Base-by-base conservation (phyloP, 2,797 vertebrate genomes). In the Semotilus atromaculatus region DNA sequence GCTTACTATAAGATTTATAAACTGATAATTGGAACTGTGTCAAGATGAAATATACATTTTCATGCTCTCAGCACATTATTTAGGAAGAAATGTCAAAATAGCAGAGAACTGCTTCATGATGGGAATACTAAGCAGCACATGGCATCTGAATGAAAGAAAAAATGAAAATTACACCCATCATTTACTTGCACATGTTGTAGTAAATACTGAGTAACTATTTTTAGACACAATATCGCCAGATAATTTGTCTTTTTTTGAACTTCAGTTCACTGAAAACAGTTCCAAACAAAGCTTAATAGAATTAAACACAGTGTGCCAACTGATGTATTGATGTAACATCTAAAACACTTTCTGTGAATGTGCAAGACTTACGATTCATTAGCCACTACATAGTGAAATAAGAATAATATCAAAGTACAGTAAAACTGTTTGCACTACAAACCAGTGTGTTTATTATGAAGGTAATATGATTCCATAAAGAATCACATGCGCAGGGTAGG, bases 11-110 rank as follows among this genome's bases (percentile, higher is more conserved):
- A 80, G 53, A 81, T 68, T 84, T 71, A 84, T 43, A 81, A 43
- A 76, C 21, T 71, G 78, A 64, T 84, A 75, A 84, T 73, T 81
- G 72, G 23, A 85, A 76, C 62, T 19, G 29, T 62, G 72, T 51
- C 55, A 29, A 70, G 55, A 72, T 31, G 34, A 53, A 60, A 86
- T 77, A 51, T 58, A 1, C 40, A 85, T 23, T 81, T 60, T 64
- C 76, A 75, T 23, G n/a, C 82, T 45, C 58, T 81, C 60, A 84
- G 51, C 82, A 51, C 62, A 68, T 62, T 34, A 71, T 73, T 64
- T n/a, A 31, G 34, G 13, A 31, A 43, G n/a, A 53, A 66, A 53
- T 67, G 4, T 73, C 38, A 26, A 83, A 75, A 76, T 40, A 43
- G 62, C 73, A 55, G 48, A 83, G n/a, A 6, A 43, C n/a, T 55